Base-by-base conservation (phyloP, 2,888 invertebrate species). In the Mellilla xanthometata region DNA sequence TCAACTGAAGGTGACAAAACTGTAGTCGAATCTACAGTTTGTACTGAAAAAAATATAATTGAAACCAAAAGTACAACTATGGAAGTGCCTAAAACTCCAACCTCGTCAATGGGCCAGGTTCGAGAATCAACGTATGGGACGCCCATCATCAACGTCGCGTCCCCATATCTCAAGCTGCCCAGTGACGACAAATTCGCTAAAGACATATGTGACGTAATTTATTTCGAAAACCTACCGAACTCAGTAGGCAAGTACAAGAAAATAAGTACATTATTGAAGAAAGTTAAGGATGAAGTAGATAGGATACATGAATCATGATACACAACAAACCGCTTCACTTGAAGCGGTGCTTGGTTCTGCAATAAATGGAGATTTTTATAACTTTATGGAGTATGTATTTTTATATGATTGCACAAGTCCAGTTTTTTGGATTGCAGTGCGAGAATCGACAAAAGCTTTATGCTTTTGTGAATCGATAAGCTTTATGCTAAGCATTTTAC, bases 221-320 rank as follows among this genome's bases (percentile, higher is more conserved):
- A 95, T 70, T 98, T 95, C 79, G 97, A 98, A 82, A 98, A 98
- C 77, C 90, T 98, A 48, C 97, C 98, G 0, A 95, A 96, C 71
- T 93, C 97, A 0, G 96, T 94, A 0, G 98, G 98, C 30, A 96
- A 95, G 75, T 98, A 95, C 76, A 93, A 96, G 62, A 92, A 95
- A 77, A 95, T 98, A 92, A 91, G 93, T 63, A 92, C 77, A 38
- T 81, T 97, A 45, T 87, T 96, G 24, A 93, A 93, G 58, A 95
- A 93, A 80, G 95, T 96, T 2, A 92, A 96, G 58, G 88, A 66
- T 46, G 81, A 88, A 64, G 90, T 92, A 36, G 88, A 87, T 27
- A 82, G 90, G 67, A 80, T 92, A 62, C 91, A 92, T 34, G 90
- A 90, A 0, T 85, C 88, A 67, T 89, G 84, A 86, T 78, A 38